A percentile compares a stretch with the other conserved stretches of the same genome.
These are phyloP conservation scores for Trematocara nigrifrons DNA, from an alignment of 2,113 vertebrate species.

Conservation along the genomic window DNA sequence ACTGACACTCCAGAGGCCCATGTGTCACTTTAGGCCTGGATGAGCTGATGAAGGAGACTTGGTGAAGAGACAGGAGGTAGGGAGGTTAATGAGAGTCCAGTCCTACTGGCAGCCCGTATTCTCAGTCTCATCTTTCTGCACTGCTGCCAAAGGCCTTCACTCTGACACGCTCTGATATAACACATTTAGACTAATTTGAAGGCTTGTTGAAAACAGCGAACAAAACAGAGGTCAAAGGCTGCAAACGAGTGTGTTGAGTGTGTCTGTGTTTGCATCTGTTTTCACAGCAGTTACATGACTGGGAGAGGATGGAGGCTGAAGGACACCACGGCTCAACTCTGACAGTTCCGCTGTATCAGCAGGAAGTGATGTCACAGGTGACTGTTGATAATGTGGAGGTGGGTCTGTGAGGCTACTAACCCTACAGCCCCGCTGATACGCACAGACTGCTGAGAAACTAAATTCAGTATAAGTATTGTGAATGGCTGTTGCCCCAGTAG, in stretches of 20 bases:
- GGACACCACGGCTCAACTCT: conserved; percentile 22
- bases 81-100: conserved; percentile 70
- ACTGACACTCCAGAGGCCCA: conserved; percentile 64
- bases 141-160: conserved; percentile 28
- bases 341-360: conserved; percentile 56
- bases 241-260: background rate
- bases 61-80: conserved; percentile 50
- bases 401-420: conserved; percentile 41
- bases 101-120: conserved; percentile 42
- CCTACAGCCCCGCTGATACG: conserved; percentile 46
- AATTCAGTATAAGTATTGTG: conserved; percentile 33
- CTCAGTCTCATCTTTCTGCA: conserved; percentile 3
- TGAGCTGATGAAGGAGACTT: conserved; percentile 66
- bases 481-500: conserved; percentile 22
- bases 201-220: conserved; percentile 42
- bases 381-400: conserved; percentile 53
- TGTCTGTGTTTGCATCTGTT: conserved; percentile 2
- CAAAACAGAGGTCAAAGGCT: conserved; percentile 47
- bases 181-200: conserved; percentile 46
- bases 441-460: conserved; percentile 31
- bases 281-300: conserved; percentile 41
- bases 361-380: conserved; percentile 65
- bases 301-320: conserved; percentile 22
- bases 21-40: conserved; percentile 68
- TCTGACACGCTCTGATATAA: conserved; percentile 35